Evolutionary conservation across 2,797 vertebrate species (phyloP).

Genomic region (Anniella stebbinsi): DNA sequence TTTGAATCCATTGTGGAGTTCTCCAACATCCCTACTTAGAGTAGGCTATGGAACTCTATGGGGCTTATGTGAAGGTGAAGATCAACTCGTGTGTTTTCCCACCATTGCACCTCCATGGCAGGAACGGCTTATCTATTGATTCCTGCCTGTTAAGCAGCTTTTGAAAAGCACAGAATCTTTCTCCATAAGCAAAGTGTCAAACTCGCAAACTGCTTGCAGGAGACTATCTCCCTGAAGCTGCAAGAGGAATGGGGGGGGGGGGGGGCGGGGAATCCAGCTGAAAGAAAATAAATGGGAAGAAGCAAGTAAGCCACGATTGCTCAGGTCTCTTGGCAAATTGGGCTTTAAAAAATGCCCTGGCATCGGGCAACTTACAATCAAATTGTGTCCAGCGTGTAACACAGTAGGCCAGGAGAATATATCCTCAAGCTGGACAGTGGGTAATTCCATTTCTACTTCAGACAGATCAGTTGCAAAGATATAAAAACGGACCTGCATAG

Average conservation of each 20-base stretch:
- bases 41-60: too few relatives aligned
- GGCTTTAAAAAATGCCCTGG: neutral
- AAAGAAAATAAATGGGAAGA: neutral
- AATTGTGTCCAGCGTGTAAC: neutral
- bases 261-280: neutral
- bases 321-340: neutral
- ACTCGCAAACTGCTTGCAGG: neutral
- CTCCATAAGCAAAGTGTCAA: neutral
- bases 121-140: neutral
- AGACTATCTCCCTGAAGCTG: neutral
- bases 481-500: neutral
- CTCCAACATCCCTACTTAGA: too few relatives aligned
- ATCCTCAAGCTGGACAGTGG: neutral
- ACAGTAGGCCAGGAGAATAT: neutral
- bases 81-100: neutral
- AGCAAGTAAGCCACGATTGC: neutral
- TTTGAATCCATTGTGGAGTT: too few relatives aligned
- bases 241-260: neutral
- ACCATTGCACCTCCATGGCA: neutral
- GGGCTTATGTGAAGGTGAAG: neutral
- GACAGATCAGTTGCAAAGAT: neutral
- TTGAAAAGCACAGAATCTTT: neutral
- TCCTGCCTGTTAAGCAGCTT: neutral
- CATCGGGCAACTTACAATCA: conserved; percentile 5
- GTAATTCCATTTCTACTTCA: conserved; percentile 15